Percentiles rank a stretch among this genome's conserved stretches.
These are phyloP conservation scores for Ageneiosus marmoratus DNA, from an alignment of 2,113 vertebrate species.

Conservation along the genomic window DNA sequence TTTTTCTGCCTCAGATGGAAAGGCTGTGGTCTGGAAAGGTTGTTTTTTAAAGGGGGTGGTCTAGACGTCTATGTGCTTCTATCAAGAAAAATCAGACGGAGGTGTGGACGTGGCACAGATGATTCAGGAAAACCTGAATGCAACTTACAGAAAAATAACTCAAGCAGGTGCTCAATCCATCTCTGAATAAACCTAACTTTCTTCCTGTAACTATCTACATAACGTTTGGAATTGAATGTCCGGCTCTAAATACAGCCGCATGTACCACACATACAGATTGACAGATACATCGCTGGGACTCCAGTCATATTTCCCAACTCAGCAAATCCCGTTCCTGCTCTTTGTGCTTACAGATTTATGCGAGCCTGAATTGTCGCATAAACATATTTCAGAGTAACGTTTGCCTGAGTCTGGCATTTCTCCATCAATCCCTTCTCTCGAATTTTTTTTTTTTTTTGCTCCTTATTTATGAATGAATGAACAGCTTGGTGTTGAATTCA, in stretches of 20 bases:
- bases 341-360: conserved; percentile 58
- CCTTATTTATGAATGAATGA: conserved; percentile 56
- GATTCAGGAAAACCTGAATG: background rate
- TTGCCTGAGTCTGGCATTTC: conserved; percentile 56
- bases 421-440: conserved; percentile 16
- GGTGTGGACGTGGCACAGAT: background rate
- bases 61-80: background rate
- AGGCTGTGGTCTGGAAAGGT: too few species aligned
- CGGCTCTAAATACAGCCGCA: background rate
- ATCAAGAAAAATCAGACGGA: background rate
- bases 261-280: background rate
- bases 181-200: background rate
- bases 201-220: background rate
- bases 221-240: background rate
- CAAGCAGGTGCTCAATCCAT: background rate
- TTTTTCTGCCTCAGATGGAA: too few species aligned
- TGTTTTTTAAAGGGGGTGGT: too few species aligned
- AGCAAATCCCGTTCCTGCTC: conserved; percentile 49
- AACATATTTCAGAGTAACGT: conserved; percentile 55
- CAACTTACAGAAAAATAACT: background rate
- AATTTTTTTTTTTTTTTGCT: conserved; percentile 29
- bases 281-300: conserved; percentile 31
- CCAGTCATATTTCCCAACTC: conserved; percentile 41
- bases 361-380: conserved; percentile 56
- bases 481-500: conserved; percentile 61